A percentile compares a stretch with the other conserved stretches of the same genome.
phyloP scores from a whole-genome alignment of 2,113 vertebrate genomes.

The Xiphophorus hellerii region DNA sequence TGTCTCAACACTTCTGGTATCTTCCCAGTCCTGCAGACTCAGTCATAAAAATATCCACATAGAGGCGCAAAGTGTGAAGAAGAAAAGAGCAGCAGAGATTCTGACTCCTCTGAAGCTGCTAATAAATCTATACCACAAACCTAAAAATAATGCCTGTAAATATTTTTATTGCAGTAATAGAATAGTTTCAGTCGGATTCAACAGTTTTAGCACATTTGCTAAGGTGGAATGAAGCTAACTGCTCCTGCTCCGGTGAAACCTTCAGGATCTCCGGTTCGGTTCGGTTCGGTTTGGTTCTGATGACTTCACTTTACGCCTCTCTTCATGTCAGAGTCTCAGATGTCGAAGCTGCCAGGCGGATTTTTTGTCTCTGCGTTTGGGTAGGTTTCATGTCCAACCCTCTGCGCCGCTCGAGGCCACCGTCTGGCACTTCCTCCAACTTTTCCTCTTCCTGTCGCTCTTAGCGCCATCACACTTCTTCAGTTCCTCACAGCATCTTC shows the following conservation, averaged over 20 bases:
- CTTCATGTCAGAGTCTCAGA: constrained; percentile 22
- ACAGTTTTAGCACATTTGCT: no score
- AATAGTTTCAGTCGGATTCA: no score
- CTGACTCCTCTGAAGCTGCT: no score
- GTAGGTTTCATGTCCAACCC: constrained; percentile 13
- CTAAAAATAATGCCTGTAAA: no score
- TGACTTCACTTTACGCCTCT: constrained; percentile 30
- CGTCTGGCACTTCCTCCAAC: constrained; percentile 47
- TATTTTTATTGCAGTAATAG: no score
- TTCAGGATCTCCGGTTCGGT: constrained; percentile 1
- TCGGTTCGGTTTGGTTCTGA: constrained; percentile 11
- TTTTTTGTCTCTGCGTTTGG: constrained; percentile 10
- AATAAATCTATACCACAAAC: no score
- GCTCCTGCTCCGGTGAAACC: no score
- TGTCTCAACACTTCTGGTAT: background rate
- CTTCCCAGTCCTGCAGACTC: background rate
- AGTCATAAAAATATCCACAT: background rate
- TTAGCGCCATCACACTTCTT: constrained; percentile 44
- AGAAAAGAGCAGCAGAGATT: background rate
- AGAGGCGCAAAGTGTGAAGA: background rate
- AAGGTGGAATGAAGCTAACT: background rate
- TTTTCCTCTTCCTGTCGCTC: constrained; percentile 35
- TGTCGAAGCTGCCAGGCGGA: constrained; percentile 26
- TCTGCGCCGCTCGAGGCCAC: constrained; percentile 25
- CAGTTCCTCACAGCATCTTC: constrained; percentile 31